Base-by-base conservation (phyloP, 2,888 invertebrate species). In the Phortica okadai region DNA sequence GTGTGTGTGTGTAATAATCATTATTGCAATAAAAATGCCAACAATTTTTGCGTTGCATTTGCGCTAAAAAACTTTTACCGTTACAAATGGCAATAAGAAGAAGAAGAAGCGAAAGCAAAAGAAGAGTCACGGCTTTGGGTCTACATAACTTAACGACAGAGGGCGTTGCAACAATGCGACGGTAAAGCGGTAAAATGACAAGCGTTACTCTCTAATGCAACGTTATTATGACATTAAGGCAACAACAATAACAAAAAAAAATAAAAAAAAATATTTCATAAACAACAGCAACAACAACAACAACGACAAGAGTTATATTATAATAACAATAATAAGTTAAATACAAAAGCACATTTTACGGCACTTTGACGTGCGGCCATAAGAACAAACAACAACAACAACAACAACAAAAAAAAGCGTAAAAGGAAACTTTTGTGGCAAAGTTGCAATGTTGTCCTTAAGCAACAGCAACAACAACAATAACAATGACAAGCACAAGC, bases 171-270 rank as follows among this genome's bases (percentile, higher is more conserved):
- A 25, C 62, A n/a, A 8, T 25, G 25, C 16, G 62, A 25, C 56
- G 16, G 56, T n/a, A 8, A 16, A 56, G 56, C 56, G n/a, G 56
- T 14, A 56, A 14, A 56, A 16, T 56, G 14, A 56, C 21, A 62
- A 62, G 50, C 45, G 56, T 72, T 33, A 25, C 21, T 33, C 67
- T 66, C 74, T 75, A 75, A 75, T 75, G 74, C 74, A 77, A 54
- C 56, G 41, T 72, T 50, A 88, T 86, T 86, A 86, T 86, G 86
- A 86, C 86, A 86, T 86, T 86, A 88, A 86, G 64, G 62, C 74
- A 74, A 64, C 79, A 79, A 64, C 0, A 42, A 66, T 11, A 66
- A 66, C 25, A 33, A 33, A 66, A 66, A 66, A 66, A 66, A 66
- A 66, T 2, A 64, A 45, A 0, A 25, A 21, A 70, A 56, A 54